Evolutionary conservation across 1,140 invertebrate genomes (phyloP).

Genomic region (Euwallacea fornicatus): DNA sequence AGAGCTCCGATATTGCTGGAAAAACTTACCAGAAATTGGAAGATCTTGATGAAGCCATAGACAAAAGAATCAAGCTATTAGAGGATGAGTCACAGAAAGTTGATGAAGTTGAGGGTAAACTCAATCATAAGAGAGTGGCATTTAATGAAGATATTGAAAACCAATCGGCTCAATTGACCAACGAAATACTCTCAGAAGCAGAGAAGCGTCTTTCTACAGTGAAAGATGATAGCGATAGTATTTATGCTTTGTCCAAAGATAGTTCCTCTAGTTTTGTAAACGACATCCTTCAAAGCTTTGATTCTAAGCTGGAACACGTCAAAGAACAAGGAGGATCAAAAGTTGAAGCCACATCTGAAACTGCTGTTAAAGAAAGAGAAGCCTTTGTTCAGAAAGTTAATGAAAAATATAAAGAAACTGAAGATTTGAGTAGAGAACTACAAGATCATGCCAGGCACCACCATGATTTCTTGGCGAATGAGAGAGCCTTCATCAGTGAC

Average conservation of each 20-base stretch:
- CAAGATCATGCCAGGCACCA: neutral
- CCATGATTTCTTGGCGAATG: neutral
- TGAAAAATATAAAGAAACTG: slow-evolving; percentile 37
- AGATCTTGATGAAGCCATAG: slow-evolving; percentile 33
- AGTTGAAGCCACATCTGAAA: neutral
- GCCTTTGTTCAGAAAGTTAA: slow-evolving; percentile 35
- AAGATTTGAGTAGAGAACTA: slow-evolving; percentile 32
- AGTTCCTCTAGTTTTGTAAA: slow-evolving; percentile 30
- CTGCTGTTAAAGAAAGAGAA: slow-evolving; percentile 17
- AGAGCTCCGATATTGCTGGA: slow-evolving; percentile 13
- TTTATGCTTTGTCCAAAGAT: slow-evolving; percentile 13
- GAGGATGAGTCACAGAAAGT: neutral
- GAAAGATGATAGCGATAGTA: neutral
- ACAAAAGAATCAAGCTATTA: slow-evolving; percentile 17
- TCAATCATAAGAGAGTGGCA: slow-evolving; percentile 23
- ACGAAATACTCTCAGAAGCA: neutral
- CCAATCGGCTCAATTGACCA: neutral
- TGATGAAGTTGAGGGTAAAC: neutral
- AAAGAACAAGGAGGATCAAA: slow-evolving; percentile 22
- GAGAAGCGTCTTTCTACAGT: neutral
- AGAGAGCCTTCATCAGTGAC: neutral
- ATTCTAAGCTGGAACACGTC: slow-evolving; percentile 35
- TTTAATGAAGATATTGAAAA: slow-evolving; percentile 16
- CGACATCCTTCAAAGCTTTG: slow-evolving; percentile 37
- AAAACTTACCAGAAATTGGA: slow-evolving; percentile 34